A percentile compares a stretch with the other conserved stretches of the same genome.
Evolutionary conservation across 2,888 invertebrate species (phyloP).

Genomic region (Eupithecia vulgata): DNA sequence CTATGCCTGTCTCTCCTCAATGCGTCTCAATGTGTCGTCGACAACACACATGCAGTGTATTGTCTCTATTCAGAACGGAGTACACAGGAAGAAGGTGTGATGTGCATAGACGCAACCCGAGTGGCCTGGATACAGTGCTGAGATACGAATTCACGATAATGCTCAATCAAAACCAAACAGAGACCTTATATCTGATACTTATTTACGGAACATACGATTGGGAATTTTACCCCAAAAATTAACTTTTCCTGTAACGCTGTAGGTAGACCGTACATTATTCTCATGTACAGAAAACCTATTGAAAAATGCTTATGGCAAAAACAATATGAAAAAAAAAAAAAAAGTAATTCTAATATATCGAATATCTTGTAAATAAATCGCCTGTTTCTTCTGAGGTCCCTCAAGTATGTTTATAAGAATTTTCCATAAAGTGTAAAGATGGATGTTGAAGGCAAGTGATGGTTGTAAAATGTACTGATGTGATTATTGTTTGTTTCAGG

Average conservation of each 20-base stretch:
- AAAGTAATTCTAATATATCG: background rate
- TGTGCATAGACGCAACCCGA: background rate
- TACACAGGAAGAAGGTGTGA: background rate
- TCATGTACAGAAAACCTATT: background rate
- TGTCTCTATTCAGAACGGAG: background rate
- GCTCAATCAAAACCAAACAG: background rate
- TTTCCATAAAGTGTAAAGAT: background rate
- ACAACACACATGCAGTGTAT: background rate
- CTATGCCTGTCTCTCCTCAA: background rate
- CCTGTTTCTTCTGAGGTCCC: background rate
- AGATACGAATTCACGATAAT: background rate
- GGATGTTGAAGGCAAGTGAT: background rate
- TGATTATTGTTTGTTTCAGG: slow-evolving; percentile 48
- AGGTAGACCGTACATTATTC: background rate
- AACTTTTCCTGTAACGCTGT: background rate
- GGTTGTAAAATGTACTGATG: slow-evolving; percentile 1
- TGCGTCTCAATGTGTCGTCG: background rate
- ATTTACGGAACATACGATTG: background rate
- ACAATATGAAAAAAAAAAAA: background rate
- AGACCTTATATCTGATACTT: background rate
- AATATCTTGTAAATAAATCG: background rate
- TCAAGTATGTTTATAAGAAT: background rate
- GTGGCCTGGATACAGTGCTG: background rate
- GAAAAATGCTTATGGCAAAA: background rate
- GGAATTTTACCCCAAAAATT: background rate